These are phyloP conservation scores for Oceanites oceanicus DNA, from an alignment of 2,113 vertebrate genomes.

Conservation along the genomic window DNA sequence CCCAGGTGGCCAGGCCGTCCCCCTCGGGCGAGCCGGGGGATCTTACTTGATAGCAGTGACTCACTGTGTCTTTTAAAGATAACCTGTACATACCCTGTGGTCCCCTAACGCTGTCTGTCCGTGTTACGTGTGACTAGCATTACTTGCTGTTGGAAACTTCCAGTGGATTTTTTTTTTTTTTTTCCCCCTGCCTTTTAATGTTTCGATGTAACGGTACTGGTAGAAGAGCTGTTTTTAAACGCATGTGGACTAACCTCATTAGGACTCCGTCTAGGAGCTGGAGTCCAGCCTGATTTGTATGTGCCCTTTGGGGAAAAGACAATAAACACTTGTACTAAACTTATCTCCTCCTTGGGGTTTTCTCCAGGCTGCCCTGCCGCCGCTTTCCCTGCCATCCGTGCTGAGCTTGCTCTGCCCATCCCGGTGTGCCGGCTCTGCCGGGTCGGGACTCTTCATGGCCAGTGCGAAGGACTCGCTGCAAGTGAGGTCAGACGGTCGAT, in stretches of 20 bases:
- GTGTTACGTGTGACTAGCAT: background rate
- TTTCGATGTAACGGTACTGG: background rate
- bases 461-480: rapidly evolving
- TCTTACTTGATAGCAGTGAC: background rate
- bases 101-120: background rate
- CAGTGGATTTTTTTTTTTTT: background rate
- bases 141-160: background rate
- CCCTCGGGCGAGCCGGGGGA: background rate
- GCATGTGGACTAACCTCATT: slow-evolving; percentile 64
- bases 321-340: slow-evolving; percentile 76
- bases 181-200: slow-evolving; percentile 19
- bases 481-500: too few species aligned
- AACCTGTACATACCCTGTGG: background rate
- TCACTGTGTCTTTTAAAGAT: background rate
- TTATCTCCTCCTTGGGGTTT: rapidly evolving
- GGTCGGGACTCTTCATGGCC: too few species aligned
- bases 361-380: background rate
- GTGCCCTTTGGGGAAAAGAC: slow-evolving; percentile 10
- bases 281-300: background rate
- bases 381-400: too few species aligned
- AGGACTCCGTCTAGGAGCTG: background rate
- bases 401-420: background rate
- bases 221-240: slow-evolving; percentile 48
- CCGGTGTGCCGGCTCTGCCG: too few species aligned
- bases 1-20: background rate